phyloP scores from a whole-genome alignment of 2,888 invertebrate genomes.

The Tortrix viridana region DNA sequence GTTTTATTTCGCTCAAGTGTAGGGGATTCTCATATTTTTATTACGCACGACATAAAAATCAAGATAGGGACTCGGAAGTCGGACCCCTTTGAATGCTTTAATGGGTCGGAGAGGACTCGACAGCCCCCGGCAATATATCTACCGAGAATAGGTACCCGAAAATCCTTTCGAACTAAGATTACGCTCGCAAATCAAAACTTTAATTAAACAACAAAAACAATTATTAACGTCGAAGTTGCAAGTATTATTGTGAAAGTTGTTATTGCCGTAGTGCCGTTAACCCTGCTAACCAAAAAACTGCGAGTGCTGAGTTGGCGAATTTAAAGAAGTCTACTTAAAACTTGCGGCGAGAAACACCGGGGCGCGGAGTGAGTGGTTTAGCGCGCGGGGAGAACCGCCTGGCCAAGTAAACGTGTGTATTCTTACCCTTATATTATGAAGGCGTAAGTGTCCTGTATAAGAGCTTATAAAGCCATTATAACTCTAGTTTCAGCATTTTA shows the following conservation, averaged over 20 bases:
- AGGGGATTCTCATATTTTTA: conserved; percentile 75
- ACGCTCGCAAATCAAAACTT: conserved; percentile 26
- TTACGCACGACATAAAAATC: conserved; percentile 70
- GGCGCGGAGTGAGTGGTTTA: conserved; percentile 5
- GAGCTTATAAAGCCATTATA: too few species aligned
- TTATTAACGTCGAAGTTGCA: conserved; percentile 23
- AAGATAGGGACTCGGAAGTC: conserved; percentile 57
- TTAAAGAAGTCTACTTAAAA: conserved; percentile 26
- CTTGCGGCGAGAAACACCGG: conserved; percentile 13
- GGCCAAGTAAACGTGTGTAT: too few species aligned
- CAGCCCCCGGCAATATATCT: conserved; percentile 25
- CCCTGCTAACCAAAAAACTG: conserved; percentile 7
- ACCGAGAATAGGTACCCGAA: conserved; percentile 14
- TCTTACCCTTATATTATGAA: too few species aligned
- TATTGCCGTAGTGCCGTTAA: conserved; percentile 1
- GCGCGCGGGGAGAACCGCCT: conserved; percentile 1
- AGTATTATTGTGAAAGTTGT: conserved; percentile 1
- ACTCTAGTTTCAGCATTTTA: too few species aligned
- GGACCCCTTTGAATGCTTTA: conserved; percentile 55
- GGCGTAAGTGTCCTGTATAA: too few species aligned
- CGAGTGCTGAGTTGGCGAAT: conserved; percentile 7
- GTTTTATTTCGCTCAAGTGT: conserved; percentile 72
- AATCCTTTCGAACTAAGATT: conserved; percentile 24
- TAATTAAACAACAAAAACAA: conserved; percentile 31
- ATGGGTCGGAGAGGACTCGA: conserved; percentile 52